Base-by-base conservation (phyloP, 1,140 invertebrate species). In the Notospermus geniculatus region DNA sequence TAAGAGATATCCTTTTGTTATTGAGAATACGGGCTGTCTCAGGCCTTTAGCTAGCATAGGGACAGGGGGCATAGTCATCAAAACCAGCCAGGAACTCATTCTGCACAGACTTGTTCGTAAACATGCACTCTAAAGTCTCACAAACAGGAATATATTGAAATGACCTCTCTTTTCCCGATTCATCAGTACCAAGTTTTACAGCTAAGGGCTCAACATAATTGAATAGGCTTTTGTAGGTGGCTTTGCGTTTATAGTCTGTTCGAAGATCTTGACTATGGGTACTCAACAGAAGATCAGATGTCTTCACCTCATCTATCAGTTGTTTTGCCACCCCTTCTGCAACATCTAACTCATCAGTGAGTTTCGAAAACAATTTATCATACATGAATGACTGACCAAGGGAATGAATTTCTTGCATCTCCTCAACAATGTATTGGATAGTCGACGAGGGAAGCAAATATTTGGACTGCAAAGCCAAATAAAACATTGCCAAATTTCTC, bases 81-180 rank as follows among this genome's bases (percentile, higher is more conserved):
- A n/a, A n/a, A n/a, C n/a, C 9, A 5, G 9, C 4, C 46, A 7
- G 5, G 19, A 7, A 50, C 25, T 7, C 5, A 4, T 50, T 27
- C n/a, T 23, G n/a, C n/a, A 50, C n/a, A n/a, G 19, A 7, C 25
- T 7, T 5, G 25, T 50, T n/a, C 25, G 4, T 19, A 50, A 50
- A 27, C 4, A 50, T 5, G 4, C 4, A 5, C 9, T 5, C n/a
- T 27, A 50, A 7, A 7, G n/a, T 50, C 25, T 50, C 46, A 7
- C n/a, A 7, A n/a, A 50, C n/a, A n/a, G 46, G 46, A 23, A 50
- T n/a, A n/a, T 50, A 50, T 5, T 50, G 46, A 50, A 5, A 50
- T 4, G 4, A n/a, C 25, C 46, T 50, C 4, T 50, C 46, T 7
- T 5, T 50, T 7, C n/a, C n/a, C 4, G 4, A 4, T n/a, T 50